Conservation (phyloP, 1,140 invertebrate species). For the Eumeta japonica region DNA sequence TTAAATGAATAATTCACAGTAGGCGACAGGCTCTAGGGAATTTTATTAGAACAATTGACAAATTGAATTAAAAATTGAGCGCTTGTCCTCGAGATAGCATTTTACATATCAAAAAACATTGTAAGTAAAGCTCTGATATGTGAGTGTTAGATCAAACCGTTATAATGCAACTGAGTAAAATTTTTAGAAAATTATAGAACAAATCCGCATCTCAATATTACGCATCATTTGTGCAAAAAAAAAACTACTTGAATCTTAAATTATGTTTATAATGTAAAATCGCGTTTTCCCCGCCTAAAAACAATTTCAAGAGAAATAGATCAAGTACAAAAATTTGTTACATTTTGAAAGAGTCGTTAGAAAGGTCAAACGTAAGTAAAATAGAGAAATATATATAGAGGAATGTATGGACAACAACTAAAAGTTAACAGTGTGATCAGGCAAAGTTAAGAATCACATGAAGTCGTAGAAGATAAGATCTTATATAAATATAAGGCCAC, state of each 20-base stretch:
- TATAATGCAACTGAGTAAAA: neutral
- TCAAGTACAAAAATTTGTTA: too few species aligned
- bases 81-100: conserved; percentile 1
- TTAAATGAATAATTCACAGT: conserved; percentile 10
- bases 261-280: too few species aligned
- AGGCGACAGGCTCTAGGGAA: conserved; percentile 11
- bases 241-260: too few species aligned
- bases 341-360: conserved; percentile 5
- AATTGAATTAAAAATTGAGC: conserved; percentile 10
- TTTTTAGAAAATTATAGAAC: neutral
- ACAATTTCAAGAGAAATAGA: too few species aligned
- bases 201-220: neutral
- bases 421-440: neutral
- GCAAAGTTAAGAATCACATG: neutral
- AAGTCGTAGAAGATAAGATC: conserved; percentile 3
- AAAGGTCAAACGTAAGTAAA: conserved; percentile 1
- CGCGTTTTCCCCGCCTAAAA: too few species aligned
- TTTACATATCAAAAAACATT: conserved; percentile 6
- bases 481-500: conserved; percentile 2
- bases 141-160: conserved; percentile 2
- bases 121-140: neutral
- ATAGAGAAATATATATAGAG: too few species aligned
- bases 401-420: neutral
- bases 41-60: conserved; percentile 7
- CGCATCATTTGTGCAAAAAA: conserved; percentile 1